A percentile compares a stretch with the other conserved stretches of the same genome.
Conservation (phyloP, 1,140 invertebrate species). For the Dermatophagoides farinae region DNA sequence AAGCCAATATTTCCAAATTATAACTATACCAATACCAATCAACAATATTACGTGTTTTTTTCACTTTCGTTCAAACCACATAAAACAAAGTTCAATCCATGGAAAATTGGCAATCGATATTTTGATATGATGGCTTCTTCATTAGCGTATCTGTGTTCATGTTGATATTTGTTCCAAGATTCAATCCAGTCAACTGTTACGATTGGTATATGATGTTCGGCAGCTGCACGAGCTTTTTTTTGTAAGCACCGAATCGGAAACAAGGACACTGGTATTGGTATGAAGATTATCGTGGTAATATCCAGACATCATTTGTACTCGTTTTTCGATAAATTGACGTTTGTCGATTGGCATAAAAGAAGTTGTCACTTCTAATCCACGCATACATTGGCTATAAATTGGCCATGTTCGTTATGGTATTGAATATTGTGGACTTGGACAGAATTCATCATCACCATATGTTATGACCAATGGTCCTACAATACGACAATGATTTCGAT, state of each 20-base stretch:
- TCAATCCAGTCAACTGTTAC: neutral
- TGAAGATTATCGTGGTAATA: neutral
- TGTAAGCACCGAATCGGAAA: constrained; percentile 1
- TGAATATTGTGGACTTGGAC: neutral
- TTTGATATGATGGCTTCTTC: neutral
- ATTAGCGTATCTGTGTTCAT: neutral
- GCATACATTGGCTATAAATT: constrained; percentile 8
- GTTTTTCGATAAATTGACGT: neutral
- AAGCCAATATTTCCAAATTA: too few species aligned
- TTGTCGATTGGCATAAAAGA: neutral
- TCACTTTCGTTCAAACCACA: neutral
- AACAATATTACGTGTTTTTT: neutral
- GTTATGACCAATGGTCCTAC: neutral
- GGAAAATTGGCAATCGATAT: constrained; percentile 2
- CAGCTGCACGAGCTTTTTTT: neutral
- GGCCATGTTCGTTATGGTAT: neutral
- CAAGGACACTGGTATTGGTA: neutral
- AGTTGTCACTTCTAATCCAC: neutral
- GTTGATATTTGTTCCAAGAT: neutral
- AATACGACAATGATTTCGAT: neutral
- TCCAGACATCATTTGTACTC: constrained; percentile 3
- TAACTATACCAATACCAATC: too few species aligned
- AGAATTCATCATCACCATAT: neutral
- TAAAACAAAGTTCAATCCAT: neutral
- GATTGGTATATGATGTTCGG: neutral